A percentile compares a stretch with the other conserved stretches of the same genome.
Evolutionary conservation across 2,888 invertebrate species (phyloP).

Genomic region (Thumatha senex): DNA sequence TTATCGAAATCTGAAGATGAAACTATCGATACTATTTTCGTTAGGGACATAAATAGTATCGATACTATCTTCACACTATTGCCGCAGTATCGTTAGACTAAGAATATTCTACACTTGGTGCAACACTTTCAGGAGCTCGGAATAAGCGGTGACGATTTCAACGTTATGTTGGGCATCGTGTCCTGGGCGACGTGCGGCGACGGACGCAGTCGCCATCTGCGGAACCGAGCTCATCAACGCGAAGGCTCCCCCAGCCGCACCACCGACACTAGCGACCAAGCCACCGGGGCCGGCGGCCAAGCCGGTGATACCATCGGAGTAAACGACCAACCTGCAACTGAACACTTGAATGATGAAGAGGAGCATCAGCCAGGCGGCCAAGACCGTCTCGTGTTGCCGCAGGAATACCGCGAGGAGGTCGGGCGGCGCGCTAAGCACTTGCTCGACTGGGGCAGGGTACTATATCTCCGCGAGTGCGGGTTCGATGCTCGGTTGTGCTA

Average conservation of each 20-base stretch:
- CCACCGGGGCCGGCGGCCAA: too few relatives aligned
- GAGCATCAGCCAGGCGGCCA: background rate
- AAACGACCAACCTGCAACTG: too few relatives aligned
- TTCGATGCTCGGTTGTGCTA: slow-evolving; percentile 85
- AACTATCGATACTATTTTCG: too few relatives aligned
- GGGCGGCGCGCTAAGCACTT: slow-evolving; percentile 90
- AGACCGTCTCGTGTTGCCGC: background rate
- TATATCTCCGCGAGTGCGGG: slow-evolving; percentile 83
- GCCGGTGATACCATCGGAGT: too few relatives aligned
- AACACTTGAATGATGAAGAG: background rate
- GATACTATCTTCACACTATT: too few relatives aligned
- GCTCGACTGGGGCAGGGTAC: slow-evolving; percentile 89
- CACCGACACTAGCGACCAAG: too few relatives aligned
- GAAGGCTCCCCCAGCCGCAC: background rate
- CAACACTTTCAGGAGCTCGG: slow-evolving; percentile 80
- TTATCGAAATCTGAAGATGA: too few relatives aligned
- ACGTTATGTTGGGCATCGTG: slow-evolving; percentile 90
- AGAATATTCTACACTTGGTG: too few relatives aligned
- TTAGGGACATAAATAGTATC: too few relatives aligned
- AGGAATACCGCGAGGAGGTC: slow-evolving; percentile 53
- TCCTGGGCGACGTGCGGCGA: slow-evolving; percentile 95
- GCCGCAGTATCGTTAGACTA: too few relatives aligned
- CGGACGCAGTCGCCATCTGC: slow-evolving; percentile 82
- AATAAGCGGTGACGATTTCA: slow-evolving; percentile 86
- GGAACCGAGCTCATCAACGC: background rate